Conservation (phyloP, 1,140 invertebrate genomes). For the Neoseiulus cucumeris region DNA sequence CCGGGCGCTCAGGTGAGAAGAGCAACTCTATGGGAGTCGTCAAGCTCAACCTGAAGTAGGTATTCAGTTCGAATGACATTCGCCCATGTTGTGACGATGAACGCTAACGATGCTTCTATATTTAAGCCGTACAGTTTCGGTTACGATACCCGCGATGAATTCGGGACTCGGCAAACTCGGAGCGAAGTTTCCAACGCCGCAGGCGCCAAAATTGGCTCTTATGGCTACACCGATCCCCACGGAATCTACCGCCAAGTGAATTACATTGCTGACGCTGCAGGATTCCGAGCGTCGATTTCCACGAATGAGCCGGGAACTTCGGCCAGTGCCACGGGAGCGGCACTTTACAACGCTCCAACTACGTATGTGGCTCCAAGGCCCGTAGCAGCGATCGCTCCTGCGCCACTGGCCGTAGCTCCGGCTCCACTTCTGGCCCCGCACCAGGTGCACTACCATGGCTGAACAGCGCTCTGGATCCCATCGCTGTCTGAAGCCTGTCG, state of each 20-base stretch:
- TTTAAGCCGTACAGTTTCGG: constrained; percentile 16
- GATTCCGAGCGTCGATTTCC: constrained; percentile 13
- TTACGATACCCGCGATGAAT: constrained; percentile 16
- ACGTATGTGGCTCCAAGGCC: background rate
- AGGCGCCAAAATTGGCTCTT: constrained; percentile 18
- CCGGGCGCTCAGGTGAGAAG: background rate
- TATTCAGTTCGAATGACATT: too few species aligned
- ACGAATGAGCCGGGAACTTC: constrained; percentile 6
- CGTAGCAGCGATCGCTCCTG: background rate
- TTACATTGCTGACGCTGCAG: constrained; percentile 18
- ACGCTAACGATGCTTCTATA: background rate
- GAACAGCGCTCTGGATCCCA: background rate
- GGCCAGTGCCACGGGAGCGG: background rate
- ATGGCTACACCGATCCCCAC: constrained; percentile 20
- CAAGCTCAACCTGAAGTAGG: too few species aligned
- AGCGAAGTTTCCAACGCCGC: constrained; percentile 15
- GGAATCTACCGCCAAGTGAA: constrained; percentile 20
- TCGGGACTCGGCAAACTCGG: constrained; percentile 17
- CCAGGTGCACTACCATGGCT: constrained; percentile 8
- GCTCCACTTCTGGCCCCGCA: background rate
- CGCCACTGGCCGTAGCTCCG: background rate
- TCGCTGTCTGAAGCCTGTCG: too few species aligned
- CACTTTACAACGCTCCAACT: background rate
- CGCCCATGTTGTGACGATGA: too few species aligned
- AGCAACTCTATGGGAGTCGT: too few species aligned